phyloP scores from a whole-genome alignment of 2,113 vertebrate species.

The Pseudolaguvia tuberculata region DNA sequence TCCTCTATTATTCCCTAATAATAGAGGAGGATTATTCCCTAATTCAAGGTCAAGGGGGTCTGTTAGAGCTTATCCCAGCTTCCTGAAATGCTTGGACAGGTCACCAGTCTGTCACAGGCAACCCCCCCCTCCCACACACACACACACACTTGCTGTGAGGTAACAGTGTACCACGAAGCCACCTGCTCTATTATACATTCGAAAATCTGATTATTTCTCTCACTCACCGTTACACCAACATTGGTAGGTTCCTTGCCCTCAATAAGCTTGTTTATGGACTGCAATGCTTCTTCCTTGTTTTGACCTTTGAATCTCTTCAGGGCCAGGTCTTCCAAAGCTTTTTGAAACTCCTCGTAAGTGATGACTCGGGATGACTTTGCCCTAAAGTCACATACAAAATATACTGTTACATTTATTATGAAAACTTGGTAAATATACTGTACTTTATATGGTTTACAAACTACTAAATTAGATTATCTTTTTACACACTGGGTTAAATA shows the following conservation, averaged over 20 bases:
- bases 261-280: conserved; percentile 80
- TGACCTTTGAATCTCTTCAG: conserved; percentile 87
- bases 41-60: too few species aligned
- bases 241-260: conserved; percentile 84
- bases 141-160: too few species aligned
- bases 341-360: conserved; percentile 85
- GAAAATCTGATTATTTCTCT: conserved; percentile 49
- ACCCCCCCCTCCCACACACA: too few species aligned
- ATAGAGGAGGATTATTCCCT: too few species aligned
- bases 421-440: too few species aligned
- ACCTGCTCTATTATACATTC: not conserved
- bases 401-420: not conserved
- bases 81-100: too few species aligned
- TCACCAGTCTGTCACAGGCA: too few species aligned
- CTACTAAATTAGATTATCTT: not conserved
- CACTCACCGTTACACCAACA: conserved; percentile 86
- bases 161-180: too few species aligned
- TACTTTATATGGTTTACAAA: not conserved
- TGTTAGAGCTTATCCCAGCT: too few species aligned
- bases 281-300: conserved; percentile 79
- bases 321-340: conserved; percentile 82
- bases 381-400: conserved; percentile 56
- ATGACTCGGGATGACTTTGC: conserved; percentile 86
- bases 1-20: too few species aligned
- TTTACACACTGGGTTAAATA: not conserved